phyloP scores from a whole-genome alignment of 2,797 vertebrate genomes.

The Pseudochirops corinnae region DNA sequence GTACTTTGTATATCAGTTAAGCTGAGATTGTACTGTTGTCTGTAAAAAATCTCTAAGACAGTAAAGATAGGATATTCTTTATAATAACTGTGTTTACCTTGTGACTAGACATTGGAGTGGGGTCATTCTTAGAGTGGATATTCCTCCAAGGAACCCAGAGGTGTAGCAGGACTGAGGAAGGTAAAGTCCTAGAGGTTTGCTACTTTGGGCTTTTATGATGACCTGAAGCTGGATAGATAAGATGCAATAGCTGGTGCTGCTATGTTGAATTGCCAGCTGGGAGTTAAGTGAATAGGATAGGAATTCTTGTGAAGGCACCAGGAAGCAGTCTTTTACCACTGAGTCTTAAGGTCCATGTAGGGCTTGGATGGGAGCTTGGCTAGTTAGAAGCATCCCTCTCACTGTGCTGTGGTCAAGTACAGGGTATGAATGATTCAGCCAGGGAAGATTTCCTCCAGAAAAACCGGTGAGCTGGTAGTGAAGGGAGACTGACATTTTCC shows the following conservation, averaged over 20 bases:
- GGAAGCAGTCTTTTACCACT: neutral
- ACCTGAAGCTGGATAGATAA: constrained; percentile 26
- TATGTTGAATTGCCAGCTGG: constrained; percentile 40
- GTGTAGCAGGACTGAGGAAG: constrained; percentile 14
- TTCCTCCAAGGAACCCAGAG: constrained; percentile 23
- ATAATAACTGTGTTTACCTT: constrained; percentile 38
- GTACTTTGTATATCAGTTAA: constrained; percentile 30
- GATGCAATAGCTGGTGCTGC: constrained; percentile 33
- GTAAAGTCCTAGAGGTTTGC: constrained; percentile 38
- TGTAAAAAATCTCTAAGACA: constrained; percentile 24
- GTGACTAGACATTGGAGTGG: constrained; percentile 49
- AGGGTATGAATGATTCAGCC: neutral
- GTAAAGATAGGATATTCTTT: neutral
- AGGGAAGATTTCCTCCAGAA: neutral
- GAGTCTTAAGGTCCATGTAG: neutral
- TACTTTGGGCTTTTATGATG: constrained; percentile 40
- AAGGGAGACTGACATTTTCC: neutral
- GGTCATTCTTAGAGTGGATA: neutral
- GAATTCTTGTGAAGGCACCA: neutral
- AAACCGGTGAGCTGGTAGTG: neutral
- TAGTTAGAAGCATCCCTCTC: neutral
- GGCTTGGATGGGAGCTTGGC: neutral
- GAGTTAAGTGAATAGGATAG: constrained; percentile 49
- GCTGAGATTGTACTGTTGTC: constrained; percentile 42
- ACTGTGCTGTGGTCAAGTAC: neutral